Conservation (phyloP, 2,797 vertebrate species). For the Uromys caudimaculatus region DNA sequence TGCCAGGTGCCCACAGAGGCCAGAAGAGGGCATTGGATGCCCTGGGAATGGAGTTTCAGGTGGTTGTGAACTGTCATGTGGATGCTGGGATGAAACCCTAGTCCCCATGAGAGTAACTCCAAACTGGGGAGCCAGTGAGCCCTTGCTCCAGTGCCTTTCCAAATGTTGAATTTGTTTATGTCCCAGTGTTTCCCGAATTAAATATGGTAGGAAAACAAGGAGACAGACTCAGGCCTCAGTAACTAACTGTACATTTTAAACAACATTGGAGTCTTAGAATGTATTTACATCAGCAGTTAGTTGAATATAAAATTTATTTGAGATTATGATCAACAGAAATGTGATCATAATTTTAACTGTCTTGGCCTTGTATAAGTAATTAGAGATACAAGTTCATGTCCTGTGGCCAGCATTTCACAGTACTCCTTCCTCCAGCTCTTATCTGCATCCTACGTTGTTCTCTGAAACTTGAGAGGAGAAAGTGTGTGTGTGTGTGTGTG, state of each 20-base stretch:
- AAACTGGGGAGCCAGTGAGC: no score
- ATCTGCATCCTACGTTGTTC: neutral
- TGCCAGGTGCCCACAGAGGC: neutral
- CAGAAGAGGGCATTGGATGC: neutral
- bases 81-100: neutral
- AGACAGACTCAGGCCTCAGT: neutral
- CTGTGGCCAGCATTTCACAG: neutral
- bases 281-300: neutral
- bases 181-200: neutral
- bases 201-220: neutral
- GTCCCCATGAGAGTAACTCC: neutral
- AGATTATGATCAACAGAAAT: neutral
- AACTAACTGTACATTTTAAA: neutral
- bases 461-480: neutral
- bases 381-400: neutral
- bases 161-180: neutral
- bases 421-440: neutral
- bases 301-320: neutral
- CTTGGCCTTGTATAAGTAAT: neutral
- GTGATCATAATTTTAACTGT: neutral
- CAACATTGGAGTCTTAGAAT: neutral
- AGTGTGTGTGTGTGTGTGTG: neutral
- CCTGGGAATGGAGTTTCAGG: neutral
- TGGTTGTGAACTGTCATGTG: neutral
- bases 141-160: no score